Percentiles rank a stretch among this genome's conserved stretches.
phyloP scores from a whole-genome alignment of 2,797 vertebrate species.

The Cuculus canorus region DNA sequence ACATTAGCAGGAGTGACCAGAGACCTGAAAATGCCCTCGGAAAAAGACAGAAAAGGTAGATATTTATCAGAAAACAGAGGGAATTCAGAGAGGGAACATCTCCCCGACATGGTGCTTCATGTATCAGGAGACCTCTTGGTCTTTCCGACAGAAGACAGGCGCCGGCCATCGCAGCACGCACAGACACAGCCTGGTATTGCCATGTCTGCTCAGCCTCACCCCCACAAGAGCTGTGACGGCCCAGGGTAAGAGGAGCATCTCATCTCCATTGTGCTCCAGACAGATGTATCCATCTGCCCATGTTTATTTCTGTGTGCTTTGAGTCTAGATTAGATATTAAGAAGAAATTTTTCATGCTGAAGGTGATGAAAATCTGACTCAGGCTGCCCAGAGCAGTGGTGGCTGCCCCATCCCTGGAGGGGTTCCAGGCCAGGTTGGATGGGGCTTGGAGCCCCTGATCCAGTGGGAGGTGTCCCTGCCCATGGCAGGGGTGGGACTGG shows the following conservation, averaged over 20 bases:
- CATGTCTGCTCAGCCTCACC: not conserved
- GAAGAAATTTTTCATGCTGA: too few relatives aligned
- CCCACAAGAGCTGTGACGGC: not conserved
- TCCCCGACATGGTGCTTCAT: not conserved
- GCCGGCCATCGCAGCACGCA: not conserved
- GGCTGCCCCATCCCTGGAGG: too few relatives aligned
- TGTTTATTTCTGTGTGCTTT: not conserved
- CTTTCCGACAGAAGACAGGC: rapidly evolving
- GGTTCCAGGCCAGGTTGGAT: too few relatives aligned
- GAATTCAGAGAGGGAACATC: not conserved
- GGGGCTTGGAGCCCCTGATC: too few relatives aligned
- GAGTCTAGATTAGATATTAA: too few relatives aligned
- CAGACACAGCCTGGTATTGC: not conserved
- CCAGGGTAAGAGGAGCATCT: not conserved
- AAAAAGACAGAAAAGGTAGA: too few relatives aligned
- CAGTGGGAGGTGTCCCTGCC: too few relatives aligned
- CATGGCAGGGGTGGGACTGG: too few relatives aligned
- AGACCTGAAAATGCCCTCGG: not conserved
- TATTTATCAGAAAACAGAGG: not conserved
- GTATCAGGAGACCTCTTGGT: not conserved
- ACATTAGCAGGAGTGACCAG: not conserved
- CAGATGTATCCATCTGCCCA: not conserved
- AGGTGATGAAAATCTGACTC: too few relatives aligned
- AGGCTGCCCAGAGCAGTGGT: too few relatives aligned
- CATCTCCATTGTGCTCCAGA: not conserved